Conservation (phyloP, 2,113 vertebrate genomes). For the Bombycilla garrulus region DNA sequence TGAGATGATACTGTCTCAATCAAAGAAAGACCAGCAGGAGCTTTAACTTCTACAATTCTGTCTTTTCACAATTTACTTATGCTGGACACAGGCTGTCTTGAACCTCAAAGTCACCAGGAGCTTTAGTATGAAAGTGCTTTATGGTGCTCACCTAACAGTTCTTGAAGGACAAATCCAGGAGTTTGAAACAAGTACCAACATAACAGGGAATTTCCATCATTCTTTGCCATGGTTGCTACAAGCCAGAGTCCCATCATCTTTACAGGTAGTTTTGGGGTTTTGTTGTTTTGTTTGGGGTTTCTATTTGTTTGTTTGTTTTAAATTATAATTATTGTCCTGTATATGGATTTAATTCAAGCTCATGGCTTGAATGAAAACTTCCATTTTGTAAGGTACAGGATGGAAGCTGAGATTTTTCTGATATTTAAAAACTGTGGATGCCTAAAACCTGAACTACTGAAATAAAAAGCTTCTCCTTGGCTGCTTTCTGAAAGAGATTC, state of each 20-base stretch:
- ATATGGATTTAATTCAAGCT: neutral
- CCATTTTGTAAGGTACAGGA: neutral
- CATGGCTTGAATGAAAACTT: neutral
- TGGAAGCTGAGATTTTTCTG: neutral
- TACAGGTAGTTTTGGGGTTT: constrained; percentile 59
- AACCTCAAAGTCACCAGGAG: constrained; percentile 44
- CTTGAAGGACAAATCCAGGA: constrained; percentile 62
- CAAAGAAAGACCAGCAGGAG: neutral
- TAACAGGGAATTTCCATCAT: constrained; percentile 71
- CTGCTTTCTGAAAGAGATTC: neutral
- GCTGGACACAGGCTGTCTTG: constrained; percentile 61
- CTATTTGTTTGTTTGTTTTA: neutral
- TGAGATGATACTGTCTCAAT: neutral
- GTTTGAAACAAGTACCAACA: constrained; percentile 49
- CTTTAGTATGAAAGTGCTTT: constrained; percentile 54
- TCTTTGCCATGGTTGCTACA: constrained; percentile 71
- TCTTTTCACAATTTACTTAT: neutral
- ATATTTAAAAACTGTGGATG: neutral
- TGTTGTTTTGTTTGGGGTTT: neutral
- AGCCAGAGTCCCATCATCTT: constrained; percentile 59
- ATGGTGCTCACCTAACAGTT: constrained; percentile 49
- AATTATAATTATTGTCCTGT: neutral
- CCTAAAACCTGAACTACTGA: neutral
- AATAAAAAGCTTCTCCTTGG: neutral
- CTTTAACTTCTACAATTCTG: neutral